phyloP scores from a whole-genome alignment of 53 echinoderm and acorn worm species.

The Actinopyga echinites region DNA sequence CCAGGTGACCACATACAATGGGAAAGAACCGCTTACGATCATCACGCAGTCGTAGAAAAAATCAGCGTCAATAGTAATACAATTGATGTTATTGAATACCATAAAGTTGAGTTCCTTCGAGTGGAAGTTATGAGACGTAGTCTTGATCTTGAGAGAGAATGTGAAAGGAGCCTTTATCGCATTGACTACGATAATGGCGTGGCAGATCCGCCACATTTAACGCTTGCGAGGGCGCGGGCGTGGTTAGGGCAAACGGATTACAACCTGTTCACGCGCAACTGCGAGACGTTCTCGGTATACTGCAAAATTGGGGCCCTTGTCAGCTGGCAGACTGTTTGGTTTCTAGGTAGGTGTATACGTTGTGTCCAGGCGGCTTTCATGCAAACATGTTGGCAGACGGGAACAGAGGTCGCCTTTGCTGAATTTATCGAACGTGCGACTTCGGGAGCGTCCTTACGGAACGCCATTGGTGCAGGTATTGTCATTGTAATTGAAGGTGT shows the following conservation, averaged over 20 bases:
- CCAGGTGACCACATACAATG: constrained; percentile 1
- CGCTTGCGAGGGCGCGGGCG: neutral
- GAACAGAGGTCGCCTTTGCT: neutral
- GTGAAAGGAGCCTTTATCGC: neutral
- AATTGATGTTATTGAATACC: neutral
- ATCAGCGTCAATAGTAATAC: neutral
- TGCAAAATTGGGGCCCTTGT: neutral
- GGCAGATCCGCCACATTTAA: neutral
- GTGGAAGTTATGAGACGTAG: neutral
- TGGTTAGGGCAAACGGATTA: constrained; percentile 3
- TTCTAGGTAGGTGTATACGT: neutral
- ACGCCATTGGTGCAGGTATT: neutral
- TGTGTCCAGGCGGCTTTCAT: too few species aligned
- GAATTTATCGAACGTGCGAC: neutral
- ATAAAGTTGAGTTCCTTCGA: too few species aligned
- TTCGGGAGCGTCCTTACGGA: neutral
- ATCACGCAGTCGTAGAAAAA: constrained; percentile 8
- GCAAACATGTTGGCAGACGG: neutral
- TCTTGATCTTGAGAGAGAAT: neutral
- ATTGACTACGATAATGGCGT: neutral
- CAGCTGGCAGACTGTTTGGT: neutral
- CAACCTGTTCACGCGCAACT: neutral
- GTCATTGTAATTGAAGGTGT: neutral
- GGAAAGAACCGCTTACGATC: neutral
- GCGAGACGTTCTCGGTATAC: neutral